Conservation (phyloP, 1,140 invertebrate genomes). For the Ladona fulva region DNA sequence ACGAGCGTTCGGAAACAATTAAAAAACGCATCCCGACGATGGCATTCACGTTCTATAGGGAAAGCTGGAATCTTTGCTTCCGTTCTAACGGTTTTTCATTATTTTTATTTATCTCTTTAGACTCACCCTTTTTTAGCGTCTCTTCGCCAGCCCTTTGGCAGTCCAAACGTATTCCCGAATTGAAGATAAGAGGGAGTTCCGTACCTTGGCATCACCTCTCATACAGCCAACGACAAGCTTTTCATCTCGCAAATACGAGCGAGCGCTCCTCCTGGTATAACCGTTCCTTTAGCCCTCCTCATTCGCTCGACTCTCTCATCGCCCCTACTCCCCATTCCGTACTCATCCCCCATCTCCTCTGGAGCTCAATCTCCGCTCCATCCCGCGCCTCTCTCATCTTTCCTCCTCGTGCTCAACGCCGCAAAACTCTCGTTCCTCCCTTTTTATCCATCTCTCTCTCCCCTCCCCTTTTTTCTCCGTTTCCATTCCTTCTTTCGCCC, state of each 20-base stretch:
- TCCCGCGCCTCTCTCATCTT: background rate
- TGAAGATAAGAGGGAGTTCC: constrained; percentile 3
- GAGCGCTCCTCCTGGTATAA: background rate
- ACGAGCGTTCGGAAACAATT: constrained; percentile 8
- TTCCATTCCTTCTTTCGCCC: too few relatives aligned
- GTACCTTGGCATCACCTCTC: background rate
- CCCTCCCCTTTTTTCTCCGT: too few relatives aligned
- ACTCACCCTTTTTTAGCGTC: background rate
- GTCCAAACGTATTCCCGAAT: background rate
- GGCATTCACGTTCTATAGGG: background rate
- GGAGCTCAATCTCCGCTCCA: background rate
- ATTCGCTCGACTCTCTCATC: background rate
- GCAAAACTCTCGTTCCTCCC: background rate
- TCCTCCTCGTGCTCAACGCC: background rate
- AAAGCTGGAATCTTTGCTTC: background rate
- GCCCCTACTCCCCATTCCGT: background rate
- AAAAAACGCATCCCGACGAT: background rate
- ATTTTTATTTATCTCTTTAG: background rate
- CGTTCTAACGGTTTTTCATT: constrained; percentile 1
- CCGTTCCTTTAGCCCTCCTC: background rate
- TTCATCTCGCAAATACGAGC: background rate
- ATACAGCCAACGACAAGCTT: background rate
- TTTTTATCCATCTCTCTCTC: too few relatives aligned
- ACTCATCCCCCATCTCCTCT: background rate
- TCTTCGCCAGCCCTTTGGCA: background rate